A percentile compares a stretch with the other conserved stretches of the same genome.
Evolutionary conservation across 30 jellyfish, hydroid and myxozoan genomes (phyloP).

Genomic region (Chironex yamaguchii): DNA sequence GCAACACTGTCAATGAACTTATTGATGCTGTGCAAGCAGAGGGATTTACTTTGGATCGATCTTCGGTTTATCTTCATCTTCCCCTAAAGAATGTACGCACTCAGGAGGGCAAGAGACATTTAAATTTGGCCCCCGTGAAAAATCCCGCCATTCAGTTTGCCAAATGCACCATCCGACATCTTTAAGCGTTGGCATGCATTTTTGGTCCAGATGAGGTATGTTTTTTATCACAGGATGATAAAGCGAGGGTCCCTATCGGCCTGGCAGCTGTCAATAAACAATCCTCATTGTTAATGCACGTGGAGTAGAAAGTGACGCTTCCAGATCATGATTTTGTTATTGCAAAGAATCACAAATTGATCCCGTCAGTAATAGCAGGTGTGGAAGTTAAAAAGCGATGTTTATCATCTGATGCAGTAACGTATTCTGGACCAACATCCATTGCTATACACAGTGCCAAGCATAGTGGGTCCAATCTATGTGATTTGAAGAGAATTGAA

Average conservation of each 20-base stretch:
- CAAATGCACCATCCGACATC: no score
- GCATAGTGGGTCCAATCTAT: constrained; percentile 14
- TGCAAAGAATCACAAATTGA: constrained; percentile 4
- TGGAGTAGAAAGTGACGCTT: constrained; percentile 24
- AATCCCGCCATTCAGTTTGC: no score
- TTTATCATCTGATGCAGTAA: constrained; percentile 2
- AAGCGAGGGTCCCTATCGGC: constrained; percentile 58
- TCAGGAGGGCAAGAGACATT: no score
- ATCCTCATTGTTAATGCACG: constrained; percentile 19
- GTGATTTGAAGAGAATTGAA: constrained; percentile 6
- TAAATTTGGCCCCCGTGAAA: no score
- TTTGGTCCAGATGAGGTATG: no score
- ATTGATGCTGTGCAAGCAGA: no score
- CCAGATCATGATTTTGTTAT: constrained; percentile 49
- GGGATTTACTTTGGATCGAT: no score
- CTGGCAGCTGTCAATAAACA: constrained; percentile 8
- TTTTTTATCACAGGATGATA: constrained; percentile 45
- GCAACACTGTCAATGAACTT: no score
- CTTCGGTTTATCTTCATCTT: no score
- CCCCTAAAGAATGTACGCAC: no score
- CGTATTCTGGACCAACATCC: constrained; percentile 20
- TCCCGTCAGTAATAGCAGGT: background rate
- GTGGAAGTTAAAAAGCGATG: background rate
- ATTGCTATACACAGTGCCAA: background rate
- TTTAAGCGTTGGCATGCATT: no score